Evolutionary conservation across 2,888 invertebrate genomes (phyloP).

Genomic region (Eutolmus rufibarbis): DNA sequence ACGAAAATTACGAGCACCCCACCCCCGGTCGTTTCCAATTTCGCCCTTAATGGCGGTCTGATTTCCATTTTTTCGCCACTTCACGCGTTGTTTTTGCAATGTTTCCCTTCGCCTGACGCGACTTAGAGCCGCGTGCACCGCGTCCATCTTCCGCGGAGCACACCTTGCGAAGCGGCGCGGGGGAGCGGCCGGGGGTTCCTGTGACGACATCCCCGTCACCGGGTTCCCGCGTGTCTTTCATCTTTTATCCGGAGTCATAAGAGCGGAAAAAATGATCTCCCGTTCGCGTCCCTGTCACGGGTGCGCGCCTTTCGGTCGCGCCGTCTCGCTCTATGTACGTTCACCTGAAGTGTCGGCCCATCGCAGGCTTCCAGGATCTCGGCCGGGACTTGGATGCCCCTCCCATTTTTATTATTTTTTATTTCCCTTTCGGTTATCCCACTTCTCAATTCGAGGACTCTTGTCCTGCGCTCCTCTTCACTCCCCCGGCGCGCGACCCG

Average conservation of each 20-base stretch:
- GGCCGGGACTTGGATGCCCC: conserved; percentile 37
- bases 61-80: conserved; percentile 42
- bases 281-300: neutral
- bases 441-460: conserved; percentile 26
- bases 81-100: neutral
- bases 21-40: conserved; percentile 12
- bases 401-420: conserved; percentile 44
- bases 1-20: conserved; percentile 12
- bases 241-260: conserved; percentile 44
- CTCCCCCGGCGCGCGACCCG: neutral
- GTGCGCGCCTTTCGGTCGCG: neutral
- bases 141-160: neutral
- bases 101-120: neutral
- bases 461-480: conserved; percentile 28
- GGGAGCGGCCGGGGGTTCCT: neutral
- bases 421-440: conserved; percentile 29
- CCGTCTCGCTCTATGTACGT: neutral
- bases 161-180: neutral
- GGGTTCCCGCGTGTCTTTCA: neutral
- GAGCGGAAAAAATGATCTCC: conserved; percentile 43
- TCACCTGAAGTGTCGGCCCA: conserved; percentile 30
- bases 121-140: neutral
- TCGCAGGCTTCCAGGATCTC: neutral
- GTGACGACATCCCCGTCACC: neutral
- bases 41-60: conserved; percentile 36